Percentiles rank a stretch among this genome's conserved stretches.
phyloP scores from a whole-genome alignment of 2,888 invertebrate species.

The Mystacides longicornis region DNA sequence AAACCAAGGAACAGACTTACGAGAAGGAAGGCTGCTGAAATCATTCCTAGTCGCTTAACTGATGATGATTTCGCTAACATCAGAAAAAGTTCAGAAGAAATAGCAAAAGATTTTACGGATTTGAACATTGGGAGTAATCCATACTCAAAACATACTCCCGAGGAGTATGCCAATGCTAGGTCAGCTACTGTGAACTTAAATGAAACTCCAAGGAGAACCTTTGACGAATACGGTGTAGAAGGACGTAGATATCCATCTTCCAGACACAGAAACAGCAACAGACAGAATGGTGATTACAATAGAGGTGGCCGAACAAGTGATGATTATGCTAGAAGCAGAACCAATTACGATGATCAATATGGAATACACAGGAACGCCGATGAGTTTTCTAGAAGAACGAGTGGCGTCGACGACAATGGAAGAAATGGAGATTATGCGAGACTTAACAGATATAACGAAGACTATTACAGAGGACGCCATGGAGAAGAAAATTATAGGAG shows the following conservation, averaged over 20 bases:
- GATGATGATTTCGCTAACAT: slow-evolving; percentile 20
- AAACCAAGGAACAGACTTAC: slow-evolving; percentile 21
- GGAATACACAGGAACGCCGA: slow-evolving; percentile 3
- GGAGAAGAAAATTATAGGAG: slow-evolving; percentile 5
- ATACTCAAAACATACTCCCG: slow-evolving; percentile 19
- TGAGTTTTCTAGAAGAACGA: not conserved
- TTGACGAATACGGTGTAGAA: not conserved
- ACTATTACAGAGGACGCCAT: not conserved
- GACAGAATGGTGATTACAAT: not conserved
- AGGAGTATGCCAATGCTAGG: slow-evolving; percentile 21
- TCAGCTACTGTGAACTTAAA: slow-evolving; percentile 17
- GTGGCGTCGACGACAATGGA: not conserved
- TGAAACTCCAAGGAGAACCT: slow-evolving; percentile 4
- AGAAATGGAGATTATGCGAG: slow-evolving; percentile 4
- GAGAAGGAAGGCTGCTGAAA: slow-evolving; percentile 23
- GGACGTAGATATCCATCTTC: slow-evolving; percentile 5
- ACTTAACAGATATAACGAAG: not conserved
- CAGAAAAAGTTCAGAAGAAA: slow-evolving; percentile 22
- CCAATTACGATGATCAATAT: slow-evolving; percentile 8
- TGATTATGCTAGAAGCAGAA: slow-evolving; percentile 8
- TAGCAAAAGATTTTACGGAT: slow-evolving; percentile 20
- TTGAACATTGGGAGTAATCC: slow-evolving; percentile 16
- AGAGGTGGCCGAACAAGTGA: slow-evolving; percentile 4
- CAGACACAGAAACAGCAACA: slow-evolving; percentile 1
- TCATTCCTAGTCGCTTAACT: slow-evolving; percentile 13